phyloP scores from a whole-genome alignment of 2,113 vertebrate genomes.

The Solea senegalensis region DNA sequence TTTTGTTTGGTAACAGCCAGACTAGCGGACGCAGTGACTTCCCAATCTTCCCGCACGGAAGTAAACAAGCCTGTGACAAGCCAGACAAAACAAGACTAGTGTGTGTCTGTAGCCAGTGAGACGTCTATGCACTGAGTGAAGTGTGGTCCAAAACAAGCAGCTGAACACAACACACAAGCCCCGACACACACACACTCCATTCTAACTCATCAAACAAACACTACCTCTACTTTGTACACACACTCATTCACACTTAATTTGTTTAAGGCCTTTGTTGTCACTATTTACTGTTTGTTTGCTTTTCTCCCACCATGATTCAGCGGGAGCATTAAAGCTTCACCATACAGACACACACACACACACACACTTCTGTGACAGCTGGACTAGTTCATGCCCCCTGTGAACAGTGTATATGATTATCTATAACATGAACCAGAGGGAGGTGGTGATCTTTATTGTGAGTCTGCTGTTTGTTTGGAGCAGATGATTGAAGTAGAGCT shows the following conservation, averaged over 20 bases:
- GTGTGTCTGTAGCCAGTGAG: conserved; percentile 22
- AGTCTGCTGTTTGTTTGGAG: too few relatives aligned
- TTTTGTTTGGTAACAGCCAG: background rate
- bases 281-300: background rate
- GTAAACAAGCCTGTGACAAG: background rate
- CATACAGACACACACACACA: background rate
- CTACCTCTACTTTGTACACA: conserved; percentile 65
- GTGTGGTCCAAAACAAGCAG: conserved; percentile 55
- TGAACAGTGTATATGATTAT: too few relatives aligned
- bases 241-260: conserved; percentile 15
- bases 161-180: conserved; percentile 34
- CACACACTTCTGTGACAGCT: too few relatives aligned
- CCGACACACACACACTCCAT: conserved; percentile 19
- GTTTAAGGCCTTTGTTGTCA: conserved; percentile 26
- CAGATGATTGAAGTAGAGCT: too few relatives aligned
- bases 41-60: background rate
- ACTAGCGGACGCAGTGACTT: background rate
- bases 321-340: conserved; percentile 35
- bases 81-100: background rate
- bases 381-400: too few relatives aligned
- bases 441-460: too few relatives aligned
- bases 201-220: conserved; percentile 51
- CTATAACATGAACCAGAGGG: too few relatives aligned
- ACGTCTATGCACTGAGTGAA: conserved; percentile 60
- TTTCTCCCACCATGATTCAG: background rate